Evolutionary conservation across 2,113 vertebrate genomes (phyloP), one percentile per base, ranked within the genome.

Genomic region (Caranx melampygus): DNA sequence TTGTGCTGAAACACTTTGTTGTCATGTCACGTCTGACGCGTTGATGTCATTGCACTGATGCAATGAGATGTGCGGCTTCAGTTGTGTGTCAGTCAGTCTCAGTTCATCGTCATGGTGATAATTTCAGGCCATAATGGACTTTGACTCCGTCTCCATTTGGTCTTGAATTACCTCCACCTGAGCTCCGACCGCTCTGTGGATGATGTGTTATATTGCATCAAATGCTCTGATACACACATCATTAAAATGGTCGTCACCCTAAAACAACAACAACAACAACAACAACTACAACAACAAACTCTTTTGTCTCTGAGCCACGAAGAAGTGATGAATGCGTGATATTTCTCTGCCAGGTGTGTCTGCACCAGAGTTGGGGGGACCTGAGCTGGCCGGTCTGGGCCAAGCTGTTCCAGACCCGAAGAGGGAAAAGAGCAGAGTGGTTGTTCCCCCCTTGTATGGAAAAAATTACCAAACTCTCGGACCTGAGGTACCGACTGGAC

Each of bases 301-400:
- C 80, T 76, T 65, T 58, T 78, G 49, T 74, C 40, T 83, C 35
- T 70, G 60, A 71, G 54, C 52, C 60, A 67, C n/a, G 44, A 63
- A 79, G 84, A 91, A 62, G 71, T 59, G 60, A 73, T 75, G 85
- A 86, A 74, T 86, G 62, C 84, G 78, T 91, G 85, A 83, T 88
- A 63, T 92, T 76, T 92, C 72, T 89, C 90, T 76, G 88, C 78
- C 87, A 93, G 91, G 91, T 93, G 83, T 66, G 63, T 74, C 89
- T 76, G 79, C 88, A 42, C 86, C 83, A 82, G 82, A 89, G 65
- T 82, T 91, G 84, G 87, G 81, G 59, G 81, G 78, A 85, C 72
- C 83, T 77, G 82, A 71, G 72, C 34, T 77, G 86, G 80, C 81
- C 75, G 34, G 60, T 85, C 71, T 80, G 76, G 88, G 85, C 66